These are phyloP conservation scores for Atta texana DNA, from an alignment of 1,140 invertebrate genomes.

Conservation along the genomic window DNA sequence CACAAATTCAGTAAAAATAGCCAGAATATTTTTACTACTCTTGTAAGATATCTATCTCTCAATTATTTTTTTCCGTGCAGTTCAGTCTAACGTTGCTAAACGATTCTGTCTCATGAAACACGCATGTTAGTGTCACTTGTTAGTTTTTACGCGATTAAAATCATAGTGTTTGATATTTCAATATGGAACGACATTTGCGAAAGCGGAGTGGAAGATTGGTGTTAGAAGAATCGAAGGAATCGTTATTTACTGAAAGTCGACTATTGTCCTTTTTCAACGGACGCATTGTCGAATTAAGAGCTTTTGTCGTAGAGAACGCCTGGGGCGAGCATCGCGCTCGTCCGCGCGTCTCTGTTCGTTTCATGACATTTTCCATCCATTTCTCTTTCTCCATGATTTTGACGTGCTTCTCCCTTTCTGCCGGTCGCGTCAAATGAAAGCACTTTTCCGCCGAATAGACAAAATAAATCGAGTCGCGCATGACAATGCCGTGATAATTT, in stretches of 20 bases:
- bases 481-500: slow-evolving; percentile 75
- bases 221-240: slow-evolving; percentile 70
- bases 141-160: neutral
- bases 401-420: slow-evolving; percentile 8
- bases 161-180: neutral
- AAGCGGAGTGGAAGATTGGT: slow-evolving; percentile 31
- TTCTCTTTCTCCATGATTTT: slow-evolving; percentile 5
- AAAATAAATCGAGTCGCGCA: slow-evolving; percentile 77
- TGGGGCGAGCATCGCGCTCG: slow-evolving; percentile 62
- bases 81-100: neutral
- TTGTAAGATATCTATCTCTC: no score
- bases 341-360: slow-evolving; percentile 37
- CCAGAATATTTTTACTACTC: no score
- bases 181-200: neutral
- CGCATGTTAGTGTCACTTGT: no score
- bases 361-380: neutral
- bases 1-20: no score
- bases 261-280: slow-evolving; percentile 69
- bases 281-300: slow-evolving; percentile 77
- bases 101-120: neutral
- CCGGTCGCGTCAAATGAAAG: slow-evolving; percentile 74
- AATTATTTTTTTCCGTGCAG: no score
- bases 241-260: slow-evolving; percentile 72
- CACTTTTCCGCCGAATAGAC: slow-evolving; percentile 78
- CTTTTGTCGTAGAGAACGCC: slow-evolving; percentile 73